Evolutionary conservation across 1,140 invertebrate genomes (phyloP).

Genomic region (Ceratosolen fusciceps): DNA sequence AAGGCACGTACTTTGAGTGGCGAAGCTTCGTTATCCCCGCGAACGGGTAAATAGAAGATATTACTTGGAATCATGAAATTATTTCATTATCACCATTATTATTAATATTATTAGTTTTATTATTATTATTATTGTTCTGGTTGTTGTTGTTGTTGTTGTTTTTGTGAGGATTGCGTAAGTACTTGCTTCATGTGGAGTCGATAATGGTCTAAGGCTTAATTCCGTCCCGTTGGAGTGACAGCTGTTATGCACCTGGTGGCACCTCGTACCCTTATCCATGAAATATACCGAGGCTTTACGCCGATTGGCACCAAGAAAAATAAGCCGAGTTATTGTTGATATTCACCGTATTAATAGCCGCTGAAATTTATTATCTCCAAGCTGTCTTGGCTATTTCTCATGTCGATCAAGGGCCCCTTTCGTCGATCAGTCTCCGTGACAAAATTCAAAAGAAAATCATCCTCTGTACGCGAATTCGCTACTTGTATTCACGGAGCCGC

Average conservation of each 20-base stretch:
- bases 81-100: constrained; percentile 31
- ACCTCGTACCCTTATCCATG: background rate
- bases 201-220: background rate
- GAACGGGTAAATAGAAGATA: constrained; percentile 20
- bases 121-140: too few species aligned
- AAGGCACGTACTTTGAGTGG: background rate
- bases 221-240: constrained; percentile 47
- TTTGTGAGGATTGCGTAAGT: background rate
- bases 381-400: too few species aligned
- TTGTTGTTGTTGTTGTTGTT: too few species aligned
- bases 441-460: too few species aligned
- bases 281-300: background rate
- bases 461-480: too few species aligned
- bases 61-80: background rate
- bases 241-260: background rate
- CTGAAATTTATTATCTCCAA: background rate
- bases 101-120: too few species aligned
- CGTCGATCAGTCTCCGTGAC: background rate
- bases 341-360: background rate
- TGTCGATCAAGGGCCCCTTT: background rate
- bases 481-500: background rate
- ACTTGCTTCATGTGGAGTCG: background rate
- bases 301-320: background rate
- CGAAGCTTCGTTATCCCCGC: constrained; percentile 2
- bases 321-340: background rate